These are phyloP conservation scores for Halictus ligatus DNA, from an alignment of 2,888 invertebrate genomes.

Conservation along the genomic window DNA sequence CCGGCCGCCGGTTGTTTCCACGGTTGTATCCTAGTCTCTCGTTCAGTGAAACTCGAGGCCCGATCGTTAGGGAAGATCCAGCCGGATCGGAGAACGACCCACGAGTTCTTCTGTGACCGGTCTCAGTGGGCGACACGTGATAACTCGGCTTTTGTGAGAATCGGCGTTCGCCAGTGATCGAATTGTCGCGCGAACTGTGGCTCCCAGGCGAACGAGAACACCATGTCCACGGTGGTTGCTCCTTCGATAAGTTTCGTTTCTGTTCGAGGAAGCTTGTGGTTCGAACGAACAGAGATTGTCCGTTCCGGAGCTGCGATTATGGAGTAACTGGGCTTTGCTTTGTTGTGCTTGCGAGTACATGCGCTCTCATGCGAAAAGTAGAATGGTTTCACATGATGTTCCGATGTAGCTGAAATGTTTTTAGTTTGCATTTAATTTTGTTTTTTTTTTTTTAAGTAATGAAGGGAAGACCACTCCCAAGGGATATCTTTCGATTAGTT, in stretches of 20 bases:
- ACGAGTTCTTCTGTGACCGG: neutral
- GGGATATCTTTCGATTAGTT: neutral
- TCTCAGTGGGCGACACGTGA: conserved; percentile 4
- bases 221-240: neutral
- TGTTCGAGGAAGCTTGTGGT: neutral
- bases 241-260: neutral
- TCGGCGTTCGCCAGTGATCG: neutral
- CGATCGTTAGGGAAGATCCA: neutral
- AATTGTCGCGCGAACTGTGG: neutral
- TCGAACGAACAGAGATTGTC: neutral
- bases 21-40: neutral
- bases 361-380: neutral
- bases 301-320: neutral
- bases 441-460: too few relatives aligned
- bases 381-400: neutral
- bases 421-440: too few relatives aligned
- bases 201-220: neutral
- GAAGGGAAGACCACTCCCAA: too few relatives aligned
- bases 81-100: neutral
- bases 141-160: conserved; percentile 6
- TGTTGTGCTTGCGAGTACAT: neutral
- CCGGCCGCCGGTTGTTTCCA: neutral
- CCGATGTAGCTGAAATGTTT: too few relatives aligned
- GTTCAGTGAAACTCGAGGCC: neutral
- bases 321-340: neutral